Percentiles rank a stretch among this genome's conserved stretches.
These are phyloP conservation scores for Pachydiplax longipennis DNA, from an alignment of 2,888 invertebrate genomes.

Conservation along the genomic window DNA sequence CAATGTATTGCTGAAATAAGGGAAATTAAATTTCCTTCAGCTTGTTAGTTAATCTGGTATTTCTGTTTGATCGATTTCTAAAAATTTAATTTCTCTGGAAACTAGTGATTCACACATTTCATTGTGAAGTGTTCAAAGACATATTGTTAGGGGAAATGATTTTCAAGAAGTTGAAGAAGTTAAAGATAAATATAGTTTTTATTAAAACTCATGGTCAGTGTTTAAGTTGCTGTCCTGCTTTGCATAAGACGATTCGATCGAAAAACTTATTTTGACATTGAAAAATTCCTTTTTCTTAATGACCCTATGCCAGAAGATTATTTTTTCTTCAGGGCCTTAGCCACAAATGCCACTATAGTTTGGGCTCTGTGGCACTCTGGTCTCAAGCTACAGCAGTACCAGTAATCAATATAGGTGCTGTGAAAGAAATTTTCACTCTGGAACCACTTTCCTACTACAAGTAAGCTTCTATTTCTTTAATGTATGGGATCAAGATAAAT, in stretches of 20 bases:
- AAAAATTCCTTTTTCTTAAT: neutral
- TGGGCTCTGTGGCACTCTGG: conserved; percentile 63
- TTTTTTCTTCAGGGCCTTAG: conserved; percentile 59
- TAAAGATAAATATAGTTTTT: too few relatives aligned
- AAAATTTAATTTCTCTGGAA: too few relatives aligned
- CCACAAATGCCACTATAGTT: conserved; percentile 62
- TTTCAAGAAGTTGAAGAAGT: too few relatives aligned
- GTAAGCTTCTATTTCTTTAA: conserved; percentile 53
- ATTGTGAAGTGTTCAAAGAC: too few relatives aligned
- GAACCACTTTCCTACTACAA: conserved; percentile 61
- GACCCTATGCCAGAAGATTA: neutral
- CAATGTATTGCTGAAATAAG: too few relatives aligned
- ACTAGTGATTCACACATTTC: too few relatives aligned
- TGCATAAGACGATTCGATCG: neutral
- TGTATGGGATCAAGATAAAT: neutral
- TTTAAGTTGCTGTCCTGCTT: too few relatives aligned
- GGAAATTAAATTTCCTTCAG: too few relatives aligned
- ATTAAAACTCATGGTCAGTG: too few relatives aligned
- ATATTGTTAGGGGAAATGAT: too few relatives aligned
- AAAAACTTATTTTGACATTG: neutral
- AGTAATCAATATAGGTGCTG: conserved; percentile 58
- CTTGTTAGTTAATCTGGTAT: too few relatives aligned
- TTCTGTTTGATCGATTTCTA: too few relatives aligned
- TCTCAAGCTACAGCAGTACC: conserved; percentile 58
- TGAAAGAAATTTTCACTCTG: conserved; percentile 56